Percentiles rank a stretch among this genome's conserved stretches.
Evolutionary conservation across 1,140 invertebrate genomes (phyloP).

Genomic region (Megathymus violae): DNA sequence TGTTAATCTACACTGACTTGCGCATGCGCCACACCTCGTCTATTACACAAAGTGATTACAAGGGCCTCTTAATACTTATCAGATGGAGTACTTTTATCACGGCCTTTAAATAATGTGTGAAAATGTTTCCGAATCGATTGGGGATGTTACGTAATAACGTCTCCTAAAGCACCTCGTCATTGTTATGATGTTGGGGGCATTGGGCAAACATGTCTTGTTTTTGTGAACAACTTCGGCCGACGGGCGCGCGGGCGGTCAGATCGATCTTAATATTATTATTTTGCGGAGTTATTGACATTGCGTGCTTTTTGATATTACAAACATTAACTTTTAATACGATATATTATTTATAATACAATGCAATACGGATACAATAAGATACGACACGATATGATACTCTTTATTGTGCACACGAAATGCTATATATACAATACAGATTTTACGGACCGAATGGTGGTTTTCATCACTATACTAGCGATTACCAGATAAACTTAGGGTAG

Average conservation of each 20-base stretch:
- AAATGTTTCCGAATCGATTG: conserved; percentile 31
- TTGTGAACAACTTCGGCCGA: conserved; percentile 46
- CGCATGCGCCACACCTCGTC: conserved; percentile 50
- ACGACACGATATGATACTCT: too few relatives aligned
- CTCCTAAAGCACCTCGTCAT: conserved; percentile 45
- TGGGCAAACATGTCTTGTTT: conserved; percentile 43
- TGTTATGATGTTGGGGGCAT: conserved; percentile 46
- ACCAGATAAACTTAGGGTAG: too few relatives aligned
- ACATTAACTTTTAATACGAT: too few relatives aligned
- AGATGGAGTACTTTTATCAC: conserved; percentile 36
- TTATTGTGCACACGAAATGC: too few relatives aligned
- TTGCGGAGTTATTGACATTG: conserved; percentile 18
- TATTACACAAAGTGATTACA: conserved; percentile 73
- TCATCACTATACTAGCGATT: too few relatives aligned
- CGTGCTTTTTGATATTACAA: conserved; percentile 12
- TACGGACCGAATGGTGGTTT: too few relatives aligned
- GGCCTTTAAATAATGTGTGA: conserved; percentile 34
- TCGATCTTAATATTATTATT: conserved; percentile 46
- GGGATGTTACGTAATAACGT: conserved; percentile 38
- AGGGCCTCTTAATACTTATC: conserved; percentile 44
- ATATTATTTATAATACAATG: too few relatives aligned
- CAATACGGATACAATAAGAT: too few relatives aligned
- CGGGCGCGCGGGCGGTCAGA: conserved; percentile 49
- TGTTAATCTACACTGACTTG: conserved; percentile 65
- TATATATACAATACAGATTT: too few relatives aligned